phyloP scores from a whole-genome alignment of 2,113 vertebrate genomes.

The Halcyon malimbica region DNA sequence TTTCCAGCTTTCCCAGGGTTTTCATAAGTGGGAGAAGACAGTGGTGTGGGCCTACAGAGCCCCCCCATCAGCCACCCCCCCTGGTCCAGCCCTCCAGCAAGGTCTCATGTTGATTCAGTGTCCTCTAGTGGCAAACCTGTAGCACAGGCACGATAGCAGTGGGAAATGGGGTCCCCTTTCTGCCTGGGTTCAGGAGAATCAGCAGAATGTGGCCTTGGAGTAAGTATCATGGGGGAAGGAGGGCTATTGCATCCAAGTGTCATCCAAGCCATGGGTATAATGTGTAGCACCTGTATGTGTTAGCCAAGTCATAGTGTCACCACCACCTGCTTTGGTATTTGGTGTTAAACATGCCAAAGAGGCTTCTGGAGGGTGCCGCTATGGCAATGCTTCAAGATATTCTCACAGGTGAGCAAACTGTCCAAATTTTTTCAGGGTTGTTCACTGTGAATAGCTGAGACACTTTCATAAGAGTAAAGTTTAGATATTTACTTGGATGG shows the following conservation, averaged over 20 bases:
- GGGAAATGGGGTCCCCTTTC: background rate
- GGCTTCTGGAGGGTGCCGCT: background rate
- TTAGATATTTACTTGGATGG: background rate
- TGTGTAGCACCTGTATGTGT: background rate
- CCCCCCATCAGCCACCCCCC: background rate
- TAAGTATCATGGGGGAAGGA: background rate
- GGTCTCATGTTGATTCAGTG: constrained; percentile 59
- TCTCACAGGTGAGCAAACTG: background rate
- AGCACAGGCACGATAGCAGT: background rate
- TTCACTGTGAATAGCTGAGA: background rate
- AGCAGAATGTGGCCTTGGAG: background rate
- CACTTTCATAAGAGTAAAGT: background rate
- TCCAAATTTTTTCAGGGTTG: background rate
- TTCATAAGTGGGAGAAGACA: background rate
- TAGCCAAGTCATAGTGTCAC: background rate
- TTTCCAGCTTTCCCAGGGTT: background rate
- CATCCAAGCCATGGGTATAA: background rate
- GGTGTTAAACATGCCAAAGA: background rate
- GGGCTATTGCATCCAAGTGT: background rate
- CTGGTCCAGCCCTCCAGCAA: background rate
- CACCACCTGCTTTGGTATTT: background rate
- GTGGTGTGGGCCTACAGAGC: background rate
- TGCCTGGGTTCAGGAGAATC: background rate
- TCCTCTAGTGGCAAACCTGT: constrained; percentile 66
- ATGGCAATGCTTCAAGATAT: background rate